Percentiles rank a stretch among this genome's conserved stretches.
phyloP scores from a whole-genome alignment of 2,888 invertebrate species.

The Parascotia fuliginaria region DNA sequence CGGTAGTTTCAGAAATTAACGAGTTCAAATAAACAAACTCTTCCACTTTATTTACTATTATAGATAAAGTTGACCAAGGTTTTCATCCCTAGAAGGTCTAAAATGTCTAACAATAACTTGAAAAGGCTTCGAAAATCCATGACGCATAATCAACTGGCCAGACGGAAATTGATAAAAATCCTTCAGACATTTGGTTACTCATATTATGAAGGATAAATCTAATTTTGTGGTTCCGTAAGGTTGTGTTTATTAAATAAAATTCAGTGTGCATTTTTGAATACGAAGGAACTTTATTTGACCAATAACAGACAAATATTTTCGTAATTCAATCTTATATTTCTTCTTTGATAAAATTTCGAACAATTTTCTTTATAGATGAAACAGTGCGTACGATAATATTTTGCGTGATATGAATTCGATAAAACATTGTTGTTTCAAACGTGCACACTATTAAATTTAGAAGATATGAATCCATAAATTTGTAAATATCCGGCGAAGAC shows the following conservation, averaged over 20 bases:
- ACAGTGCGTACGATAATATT: constrained; percentile 71
- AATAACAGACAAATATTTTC: constrained; percentile 73
- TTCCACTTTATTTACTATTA: too few species aligned
- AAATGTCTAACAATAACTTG: too few species aligned
- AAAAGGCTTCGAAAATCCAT: not conserved
- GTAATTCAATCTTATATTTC: constrained; percentile 58
- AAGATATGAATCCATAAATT: constrained; percentile 64
- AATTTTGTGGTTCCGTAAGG: not conserved
- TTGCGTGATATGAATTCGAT: constrained; percentile 73
- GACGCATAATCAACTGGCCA: not conserved
- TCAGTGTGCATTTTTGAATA: constrained; percentile 53
- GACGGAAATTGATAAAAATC: not conserved
- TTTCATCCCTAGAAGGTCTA: too few species aligned
- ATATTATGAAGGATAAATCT: not conserved
- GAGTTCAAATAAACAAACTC: too few species aligned
- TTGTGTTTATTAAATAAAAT: constrained; percentile 31
- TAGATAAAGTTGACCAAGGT: too few species aligned
- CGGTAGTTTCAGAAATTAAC: too few species aligned
- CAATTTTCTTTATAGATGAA: constrained; percentile 64
- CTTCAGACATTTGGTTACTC: constrained; percentile 6
- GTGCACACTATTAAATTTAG: constrained; percentile 66
- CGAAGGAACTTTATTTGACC: constrained; percentile 84
- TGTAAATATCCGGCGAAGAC: constrained; percentile 68
- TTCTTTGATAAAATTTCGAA: constrained; percentile 54
- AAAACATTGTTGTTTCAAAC: constrained; percentile 56